A percentile compares a stretch with the other conserved stretches of the same genome.
These are phyloP conservation scores for Diplodus sargus DNA, from an alignment of 2,797 vertebrate species.

Conservation along the genomic window DNA sequence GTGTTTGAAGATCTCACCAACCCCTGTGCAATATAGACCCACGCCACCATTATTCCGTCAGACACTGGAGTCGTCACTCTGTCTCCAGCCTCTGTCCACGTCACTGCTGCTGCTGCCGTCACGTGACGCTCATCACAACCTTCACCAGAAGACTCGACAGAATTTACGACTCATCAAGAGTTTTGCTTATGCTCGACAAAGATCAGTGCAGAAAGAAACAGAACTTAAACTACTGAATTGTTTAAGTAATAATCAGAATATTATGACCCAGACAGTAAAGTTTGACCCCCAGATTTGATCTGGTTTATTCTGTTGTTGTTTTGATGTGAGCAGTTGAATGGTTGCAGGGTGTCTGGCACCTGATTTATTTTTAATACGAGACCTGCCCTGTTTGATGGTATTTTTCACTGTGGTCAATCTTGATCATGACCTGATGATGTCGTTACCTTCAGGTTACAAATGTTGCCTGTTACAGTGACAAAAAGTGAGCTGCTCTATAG, in stretches of 20 bases:
- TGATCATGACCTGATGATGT: background rate
- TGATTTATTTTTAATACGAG: constrained; percentile 11
- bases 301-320: background rate
- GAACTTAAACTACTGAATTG: background rate
- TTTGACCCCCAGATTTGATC: background rate
- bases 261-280: background rate
- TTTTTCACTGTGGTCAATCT: background rate
- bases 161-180: background rate
- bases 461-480: background rate
- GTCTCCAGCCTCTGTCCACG: constrained; percentile 2
- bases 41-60: background rate
- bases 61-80: constrained; percentile 44
- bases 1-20: constrained; percentile 80
- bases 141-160: background rate
- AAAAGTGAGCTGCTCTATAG: background rate
- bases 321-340: constrained; percentile 6
- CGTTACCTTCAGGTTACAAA: background rate
- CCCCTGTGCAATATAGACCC: constrained; percentile 77
- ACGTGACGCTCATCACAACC: background rate
- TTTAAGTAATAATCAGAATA: background rate
- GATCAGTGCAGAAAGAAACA: background rate
- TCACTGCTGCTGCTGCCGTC: constrained; percentile 3
- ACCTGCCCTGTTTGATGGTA: background rate
- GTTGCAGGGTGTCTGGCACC: constrained; percentile 41
- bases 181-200: constrained; percentile 12